Evolutionary conservation across 2,797 vertebrate genomes (phyloP).

Genomic region (Epinephelus awoara): DNA sequence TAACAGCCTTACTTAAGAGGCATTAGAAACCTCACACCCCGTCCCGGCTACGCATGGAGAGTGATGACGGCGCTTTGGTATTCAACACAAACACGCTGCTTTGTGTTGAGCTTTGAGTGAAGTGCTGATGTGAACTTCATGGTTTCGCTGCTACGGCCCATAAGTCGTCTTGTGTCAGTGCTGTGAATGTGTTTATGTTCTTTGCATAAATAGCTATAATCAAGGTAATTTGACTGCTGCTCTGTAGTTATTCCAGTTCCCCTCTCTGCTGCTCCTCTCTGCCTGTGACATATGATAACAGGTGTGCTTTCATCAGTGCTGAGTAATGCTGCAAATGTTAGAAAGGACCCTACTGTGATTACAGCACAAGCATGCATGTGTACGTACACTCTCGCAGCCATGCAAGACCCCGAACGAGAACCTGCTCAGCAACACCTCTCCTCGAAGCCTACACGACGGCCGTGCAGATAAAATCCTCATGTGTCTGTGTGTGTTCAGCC

Average conservation of each 20-base stretch:
- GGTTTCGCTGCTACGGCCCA: conserved; percentile 44
- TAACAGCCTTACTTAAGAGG: conserved; percentile 83
- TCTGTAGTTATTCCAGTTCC: conserved; percentile 46
- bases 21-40: conserved; percentile 79
- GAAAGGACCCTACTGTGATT: conserved; percentile 34
- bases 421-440: conserved; percentile 33
- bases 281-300: conserved; percentile 50
- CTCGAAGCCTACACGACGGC: conserved; percentile 23
- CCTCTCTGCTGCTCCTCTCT: conserved; percentile 25
- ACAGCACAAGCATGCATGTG: conserved; percentile 12
- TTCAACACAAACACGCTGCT: conserved; percentile 59
- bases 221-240: conserved; percentile 58
- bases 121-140: conserved; percentile 54
- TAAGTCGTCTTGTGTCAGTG: conserved; percentile 58
- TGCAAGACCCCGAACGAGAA: conserved; percentile 16
- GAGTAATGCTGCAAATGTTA: conserved; percentile 40
- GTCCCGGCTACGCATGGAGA: conserved; percentile 58
- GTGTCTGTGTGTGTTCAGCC: conserved; percentile 38
- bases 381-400: conserved; percentile 17
- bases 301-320: conserved; percentile 52
- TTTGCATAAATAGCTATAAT: conserved; percentile 71
- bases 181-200: conserved; percentile 69
- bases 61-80: conserved; percentile 60
- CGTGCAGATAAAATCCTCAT: conserved; percentile 45
- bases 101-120: conserved; percentile 43